Percentiles rank a stretch among this genome's conserved stretches.
Conservation (phyloP, 2,888 invertebrate species). For the Tiliacea citrago region DNA sequence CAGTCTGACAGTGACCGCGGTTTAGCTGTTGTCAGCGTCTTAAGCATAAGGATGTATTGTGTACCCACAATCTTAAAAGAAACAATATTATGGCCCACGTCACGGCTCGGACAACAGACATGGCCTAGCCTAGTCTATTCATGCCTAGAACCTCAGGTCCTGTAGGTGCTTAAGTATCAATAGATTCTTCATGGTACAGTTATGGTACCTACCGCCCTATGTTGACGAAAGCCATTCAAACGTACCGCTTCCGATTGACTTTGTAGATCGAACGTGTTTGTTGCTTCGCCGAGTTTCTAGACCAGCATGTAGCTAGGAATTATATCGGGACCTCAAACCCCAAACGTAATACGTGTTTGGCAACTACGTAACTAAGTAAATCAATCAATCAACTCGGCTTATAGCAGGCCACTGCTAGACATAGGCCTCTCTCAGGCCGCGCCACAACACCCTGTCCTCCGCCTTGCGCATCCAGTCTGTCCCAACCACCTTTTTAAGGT, state of each 20-base stretch:
- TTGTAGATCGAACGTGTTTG: slow-evolving; percentile 29
- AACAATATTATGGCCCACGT: not conserved
- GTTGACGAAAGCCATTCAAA: slow-evolving; percentile 15
- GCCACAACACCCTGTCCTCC: too few relatives aligned
- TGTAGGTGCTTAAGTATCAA: not conserved
- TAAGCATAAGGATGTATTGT: too few relatives aligned
- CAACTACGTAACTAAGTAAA: not conserved
- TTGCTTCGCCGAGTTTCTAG: slow-evolving; percentile 10
- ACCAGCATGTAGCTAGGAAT: slow-evolving; percentile 1
- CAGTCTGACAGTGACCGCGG: too few relatives aligned
- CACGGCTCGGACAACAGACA: not conserved
- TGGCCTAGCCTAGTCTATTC: not conserved
- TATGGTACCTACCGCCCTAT: not conserved
- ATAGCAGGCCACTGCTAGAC: too few relatives aligned
- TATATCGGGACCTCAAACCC: not conserved
- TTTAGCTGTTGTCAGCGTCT: too few relatives aligned
- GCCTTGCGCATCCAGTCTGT: too few relatives aligned
- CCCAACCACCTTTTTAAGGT: too few relatives aligned
- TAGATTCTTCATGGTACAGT: slow-evolving; percentile 9
- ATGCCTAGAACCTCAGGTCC: not conserved
- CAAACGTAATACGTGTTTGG: not conserved
- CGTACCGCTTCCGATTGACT: slow-evolving; percentile 16
- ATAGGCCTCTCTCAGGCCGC: too few relatives aligned
- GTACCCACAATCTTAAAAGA: not conserved
- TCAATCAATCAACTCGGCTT: too few relatives aligned